Percentiles rank a stretch among this genome's conserved stretches.
phyloP scores from a whole-genome alignment of 2,113 vertebrate genomes.

The Ciconia maguari region DNA sequence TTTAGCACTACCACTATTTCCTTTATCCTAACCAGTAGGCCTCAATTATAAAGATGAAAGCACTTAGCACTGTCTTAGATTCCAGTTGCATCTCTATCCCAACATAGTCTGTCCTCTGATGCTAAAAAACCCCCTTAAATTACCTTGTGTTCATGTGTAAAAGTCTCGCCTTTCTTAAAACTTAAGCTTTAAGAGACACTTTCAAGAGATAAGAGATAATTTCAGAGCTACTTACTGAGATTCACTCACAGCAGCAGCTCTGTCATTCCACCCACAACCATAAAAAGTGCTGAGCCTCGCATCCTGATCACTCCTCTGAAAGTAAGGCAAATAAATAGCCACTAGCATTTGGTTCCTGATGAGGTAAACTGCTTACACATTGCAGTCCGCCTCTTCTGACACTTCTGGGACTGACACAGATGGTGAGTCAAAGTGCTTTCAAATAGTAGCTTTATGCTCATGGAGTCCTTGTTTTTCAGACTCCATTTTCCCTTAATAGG shows the following conservation, averaged over 20 bases:
- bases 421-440: neutral
- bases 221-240: neutral
- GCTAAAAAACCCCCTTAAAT: neutral
- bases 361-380: slow-evolving; percentile 25
- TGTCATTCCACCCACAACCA: neutral
- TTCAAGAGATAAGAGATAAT: neutral
- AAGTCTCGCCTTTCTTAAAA: neutral
- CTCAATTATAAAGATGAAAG: neutral
- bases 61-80: neutral
- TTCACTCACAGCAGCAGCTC: neutral
- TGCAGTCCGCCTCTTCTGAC: neutral
- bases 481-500: neutral
- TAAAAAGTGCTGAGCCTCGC: neutral
- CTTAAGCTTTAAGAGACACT: neutral
- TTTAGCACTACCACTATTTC: neutral
- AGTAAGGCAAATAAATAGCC: slow-evolving; percentile 1
- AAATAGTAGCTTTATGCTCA: neutral
- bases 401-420: neutral
- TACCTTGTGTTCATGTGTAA: neutral
- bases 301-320: neutral
- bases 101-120: neutral
- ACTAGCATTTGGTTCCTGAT: neutral
- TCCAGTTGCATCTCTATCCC: neutral
- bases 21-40: neutral
- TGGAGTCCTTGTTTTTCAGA: neutral